Conservation (phyloP, 2,797 vertebrate species). For the Nasua narica region DNA sequence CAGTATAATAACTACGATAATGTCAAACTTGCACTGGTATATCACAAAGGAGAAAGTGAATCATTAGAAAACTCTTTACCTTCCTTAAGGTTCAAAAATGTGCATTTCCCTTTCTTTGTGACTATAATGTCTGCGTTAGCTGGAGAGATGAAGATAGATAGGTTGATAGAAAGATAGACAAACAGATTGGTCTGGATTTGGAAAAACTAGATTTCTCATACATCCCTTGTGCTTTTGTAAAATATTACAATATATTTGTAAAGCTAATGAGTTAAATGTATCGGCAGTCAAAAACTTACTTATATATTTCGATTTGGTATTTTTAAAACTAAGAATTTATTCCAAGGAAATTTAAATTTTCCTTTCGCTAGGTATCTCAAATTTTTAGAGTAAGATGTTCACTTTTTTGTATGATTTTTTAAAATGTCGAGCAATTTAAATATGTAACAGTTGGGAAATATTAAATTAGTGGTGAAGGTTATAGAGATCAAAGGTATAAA, state of each 20-base stretch:
- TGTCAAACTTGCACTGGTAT: not conserved
- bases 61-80: not conserved
- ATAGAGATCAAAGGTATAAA: not conserved
- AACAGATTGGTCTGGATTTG: not conserved
- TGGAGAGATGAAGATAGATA: not conserved
- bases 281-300: not conserved
- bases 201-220: not conserved
- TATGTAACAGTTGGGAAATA: not conserved
- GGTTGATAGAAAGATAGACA: not conserved
- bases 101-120: not conserved
- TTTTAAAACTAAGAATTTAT: not conserved
- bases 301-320: not conserved
- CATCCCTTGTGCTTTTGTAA: not conserved
- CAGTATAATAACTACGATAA: not conserved
- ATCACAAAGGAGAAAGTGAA: not conserved
- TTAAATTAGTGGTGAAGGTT: not conserved
- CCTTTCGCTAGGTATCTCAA: not conserved
- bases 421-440: not conserved
- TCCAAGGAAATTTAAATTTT: not conserved
- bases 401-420: not conserved
- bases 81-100: not conserved
- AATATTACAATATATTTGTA: not conserved
- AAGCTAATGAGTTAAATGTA: not conserved
- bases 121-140: not conserved
- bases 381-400: not conserved